Evolutionary conservation across 2,113 vertebrate genomes (phyloP).

Genomic region (human): DNA sequence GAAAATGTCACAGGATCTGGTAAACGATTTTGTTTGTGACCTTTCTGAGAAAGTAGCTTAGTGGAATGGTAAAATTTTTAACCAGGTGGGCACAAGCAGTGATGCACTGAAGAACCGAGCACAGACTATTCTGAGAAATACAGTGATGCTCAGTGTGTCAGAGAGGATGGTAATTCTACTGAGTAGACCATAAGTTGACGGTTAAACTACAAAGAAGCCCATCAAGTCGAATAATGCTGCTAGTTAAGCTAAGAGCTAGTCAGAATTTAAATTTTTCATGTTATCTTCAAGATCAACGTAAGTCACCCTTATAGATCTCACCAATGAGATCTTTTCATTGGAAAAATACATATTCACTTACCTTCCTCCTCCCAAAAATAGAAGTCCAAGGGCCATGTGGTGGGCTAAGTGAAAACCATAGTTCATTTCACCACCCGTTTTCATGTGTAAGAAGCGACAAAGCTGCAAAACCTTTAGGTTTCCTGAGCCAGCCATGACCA

Average conservation of each 20-base stretch:
- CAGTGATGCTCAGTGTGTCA: background rate
- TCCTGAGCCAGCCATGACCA: slow-evolving; percentile 98
- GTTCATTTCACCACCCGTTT: slow-evolving; percentile 97
- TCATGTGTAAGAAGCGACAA: slow-evolving; percentile 97
- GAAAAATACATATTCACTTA: slow-evolving; percentile 73
- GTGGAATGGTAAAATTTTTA: background rate
- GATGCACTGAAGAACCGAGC: background rate
- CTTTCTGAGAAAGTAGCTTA: background rate
- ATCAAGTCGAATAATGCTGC: background rate
- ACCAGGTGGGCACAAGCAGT: background rate
- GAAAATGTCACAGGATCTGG: background rate
- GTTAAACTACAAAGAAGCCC: background rate
- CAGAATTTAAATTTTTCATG: background rate
- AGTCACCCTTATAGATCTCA: background rate
- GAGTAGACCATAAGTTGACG: background rate
- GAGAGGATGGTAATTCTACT: background rate
- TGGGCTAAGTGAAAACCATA: slow-evolving; percentile 98
- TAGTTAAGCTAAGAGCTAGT: background rate
- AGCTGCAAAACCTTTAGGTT: slow-evolving; percentile 96
- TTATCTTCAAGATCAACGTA: background rate
- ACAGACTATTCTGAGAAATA: background rate
- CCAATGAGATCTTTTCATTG: background rate
- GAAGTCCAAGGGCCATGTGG: slow-evolving; percentile 97
- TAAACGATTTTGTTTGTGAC: background rate
- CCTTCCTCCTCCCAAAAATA: slow-evolving; percentile 98